Evolutionary conservation across 2,888 invertebrate species (phyloP), one percentile per base, ranked within the genome.

Genomic region (Aleiodes testaceus): DNA sequence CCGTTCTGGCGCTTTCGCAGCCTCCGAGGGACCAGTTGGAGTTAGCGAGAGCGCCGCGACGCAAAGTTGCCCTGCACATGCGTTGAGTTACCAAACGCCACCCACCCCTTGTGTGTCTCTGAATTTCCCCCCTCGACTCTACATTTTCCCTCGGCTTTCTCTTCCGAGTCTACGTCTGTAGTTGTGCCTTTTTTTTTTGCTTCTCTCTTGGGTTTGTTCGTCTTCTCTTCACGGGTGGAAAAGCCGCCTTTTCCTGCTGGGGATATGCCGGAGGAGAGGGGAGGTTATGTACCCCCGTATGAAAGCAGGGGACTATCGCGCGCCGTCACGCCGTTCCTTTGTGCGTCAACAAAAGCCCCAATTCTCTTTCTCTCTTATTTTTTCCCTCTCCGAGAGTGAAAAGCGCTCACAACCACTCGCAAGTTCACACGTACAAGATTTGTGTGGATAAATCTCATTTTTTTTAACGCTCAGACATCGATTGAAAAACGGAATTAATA

Each of bases 11-110:
- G 84, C 81, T 83, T 84, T 80, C 84, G 81, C 85, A 85, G 85
- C 86, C 86, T 85, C 86, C 85, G 81, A 82, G 80, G 82, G 80
- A 83, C 81, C 83, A 79, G 79, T 84, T 7, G 36, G 79, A 79
- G 80, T 82, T 78, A 80, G 36, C 36, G 9, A 36, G 80, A 84
- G 85, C 85, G 85, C 82, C 83, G 85, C 85, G 85, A 83, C 84
- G 84, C 36, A 84, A 82, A 82, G 79, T 80, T 84, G 83, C 82
- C 86, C 86, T 86, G 87, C 87, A 87, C 87, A 87, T 86, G 87
- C 87, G 87, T 87, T 85, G 78, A 84, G 81, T 82, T 81, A 80
- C 26, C 26, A 26, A 26, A 79, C 73, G 75, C 73, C 77, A 76
- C 75, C 76, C 75, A 75, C 76, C 74, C 73, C 64, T 61, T 68